Evolutionary conservation across 2,888 invertebrate species (phyloP).

Genomic region (Drosophila rellima): DNA sequence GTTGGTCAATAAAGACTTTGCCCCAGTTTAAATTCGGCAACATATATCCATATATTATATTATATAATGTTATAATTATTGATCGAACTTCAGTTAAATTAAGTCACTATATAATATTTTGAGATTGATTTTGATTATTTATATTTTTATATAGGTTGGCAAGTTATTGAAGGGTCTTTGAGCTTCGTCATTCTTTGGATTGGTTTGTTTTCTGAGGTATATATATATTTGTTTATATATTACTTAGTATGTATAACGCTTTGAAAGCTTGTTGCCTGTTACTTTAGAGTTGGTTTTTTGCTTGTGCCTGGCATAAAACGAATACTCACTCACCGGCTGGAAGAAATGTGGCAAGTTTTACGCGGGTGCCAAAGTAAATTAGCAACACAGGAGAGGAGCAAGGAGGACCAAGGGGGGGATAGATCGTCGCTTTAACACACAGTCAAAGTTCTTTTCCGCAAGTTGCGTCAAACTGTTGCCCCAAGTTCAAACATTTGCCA

Average conservation of each 20-base stretch:
- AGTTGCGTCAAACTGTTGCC: slow-evolving; percentile 48
- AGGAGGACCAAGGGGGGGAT: neutral
- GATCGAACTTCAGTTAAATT: neutral
- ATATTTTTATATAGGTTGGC: too few relatives aligned
- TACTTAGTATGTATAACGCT: slow-evolving; percentile 48
- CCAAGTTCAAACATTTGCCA: slow-evolving; percentile 40
- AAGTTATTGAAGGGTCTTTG: slow-evolving; percentile 19
- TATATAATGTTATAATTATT: too few relatives aligned
- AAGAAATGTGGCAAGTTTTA: slow-evolving; percentile 37
- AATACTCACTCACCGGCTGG: slow-evolving; percentile 34
- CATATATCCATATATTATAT: too few relatives aligned
- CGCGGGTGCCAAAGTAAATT: slow-evolving; percentile 28
- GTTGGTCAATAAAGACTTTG: neutral
- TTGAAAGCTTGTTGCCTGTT: slow-evolving; percentile 16
- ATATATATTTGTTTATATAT: slow-evolving; percentile 30
- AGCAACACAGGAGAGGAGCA: neutral
- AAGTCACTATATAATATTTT: neutral
- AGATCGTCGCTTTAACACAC: slow-evolving; percentile 32
- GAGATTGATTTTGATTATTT: neutral
- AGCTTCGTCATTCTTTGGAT: slow-evolving; percentile 4
- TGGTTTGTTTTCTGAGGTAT: neutral
- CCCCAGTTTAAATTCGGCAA: too few relatives aligned
- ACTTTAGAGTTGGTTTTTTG: slow-evolving; percentile 32
- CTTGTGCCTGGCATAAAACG: slow-evolving; percentile 33
- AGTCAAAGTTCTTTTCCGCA: slow-evolving; percentile 21